These are phyloP conservation scores for Bucco capensis DNA, from an alignment of 2,113 vertebrate genomes.

Conservation along the genomic window DNA sequence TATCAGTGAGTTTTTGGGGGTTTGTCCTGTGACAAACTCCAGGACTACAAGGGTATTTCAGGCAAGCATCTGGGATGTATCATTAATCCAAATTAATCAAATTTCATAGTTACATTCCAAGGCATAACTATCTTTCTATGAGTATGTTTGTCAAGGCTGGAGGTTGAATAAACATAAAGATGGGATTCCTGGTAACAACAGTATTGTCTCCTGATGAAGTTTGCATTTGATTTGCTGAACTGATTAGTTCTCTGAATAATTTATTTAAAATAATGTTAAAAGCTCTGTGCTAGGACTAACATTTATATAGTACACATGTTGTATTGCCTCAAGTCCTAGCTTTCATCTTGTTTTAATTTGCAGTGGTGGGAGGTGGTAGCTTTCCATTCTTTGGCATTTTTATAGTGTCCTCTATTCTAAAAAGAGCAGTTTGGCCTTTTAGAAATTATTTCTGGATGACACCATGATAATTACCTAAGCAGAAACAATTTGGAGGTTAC, in stretches of 20 bases:
- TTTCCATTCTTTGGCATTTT: neutral
- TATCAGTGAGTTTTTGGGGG: neutral
- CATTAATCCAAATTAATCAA: neutral
- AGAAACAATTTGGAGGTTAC: neutral
- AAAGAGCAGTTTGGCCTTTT: neutral
- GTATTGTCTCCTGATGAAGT: neutral
- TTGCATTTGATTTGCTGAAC: neutral
- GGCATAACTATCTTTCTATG: neutral
- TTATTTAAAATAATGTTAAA: neutral
- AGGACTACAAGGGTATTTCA: neutral
- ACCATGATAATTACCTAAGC: neutral
- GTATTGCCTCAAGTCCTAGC: neutral
- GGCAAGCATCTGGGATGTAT: neutral
- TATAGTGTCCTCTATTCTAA: neutral
- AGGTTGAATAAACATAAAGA: neutral
- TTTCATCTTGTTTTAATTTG: neutral
- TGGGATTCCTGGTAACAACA: neutral
- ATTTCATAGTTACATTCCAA: neutral
- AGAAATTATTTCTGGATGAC: neutral
- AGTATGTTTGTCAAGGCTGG: neutral
- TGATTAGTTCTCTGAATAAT: neutral
- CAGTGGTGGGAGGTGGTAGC: neutral
- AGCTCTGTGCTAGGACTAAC: neutral
- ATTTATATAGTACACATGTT: neutral
- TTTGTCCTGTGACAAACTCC: neutral